Conservation (phyloP, 2,113 vertebrate species). For the Cavia porcellus region DNA sequence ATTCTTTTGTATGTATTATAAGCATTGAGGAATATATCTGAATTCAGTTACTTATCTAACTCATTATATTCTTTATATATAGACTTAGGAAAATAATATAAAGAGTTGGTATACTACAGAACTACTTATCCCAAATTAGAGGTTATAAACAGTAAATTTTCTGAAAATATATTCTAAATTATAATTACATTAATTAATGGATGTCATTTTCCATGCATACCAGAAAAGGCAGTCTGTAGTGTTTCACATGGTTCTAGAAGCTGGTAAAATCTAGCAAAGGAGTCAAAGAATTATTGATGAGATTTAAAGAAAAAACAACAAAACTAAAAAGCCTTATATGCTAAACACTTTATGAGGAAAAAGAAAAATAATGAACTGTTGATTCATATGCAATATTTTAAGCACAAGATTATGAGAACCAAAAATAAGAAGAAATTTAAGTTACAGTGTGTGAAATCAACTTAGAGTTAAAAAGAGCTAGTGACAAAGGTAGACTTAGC, state of each 20-base stretch:
- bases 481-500: background rate
- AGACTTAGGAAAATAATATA: background rate
- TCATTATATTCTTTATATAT: background rate
- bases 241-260: background rate
- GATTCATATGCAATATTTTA: background rate
- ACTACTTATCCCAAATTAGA: background rate
- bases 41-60: background rate
- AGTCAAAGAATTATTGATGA: background rate
- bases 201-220: background rate
- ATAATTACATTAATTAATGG: constrained; percentile 29
- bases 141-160: background rate
- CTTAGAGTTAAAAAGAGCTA: background rate
- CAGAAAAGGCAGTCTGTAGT: background rate
- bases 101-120: background rate
- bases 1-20: background rate
- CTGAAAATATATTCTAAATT: background rate
- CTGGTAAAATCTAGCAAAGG: background rate
- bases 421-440: background rate
- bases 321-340: background rate
- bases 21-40: background rate
- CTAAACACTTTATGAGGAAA: background rate
- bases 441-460: background rate
- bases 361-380: background rate
- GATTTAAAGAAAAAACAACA: background rate
- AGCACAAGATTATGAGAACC: background rate